A percentile compares a stretch with the other conserved stretches of the same genome.
Evolutionary conservation across 2,797 vertebrate genomes (phyloP).

Genomic region (Echeneis naucrates): DNA sequence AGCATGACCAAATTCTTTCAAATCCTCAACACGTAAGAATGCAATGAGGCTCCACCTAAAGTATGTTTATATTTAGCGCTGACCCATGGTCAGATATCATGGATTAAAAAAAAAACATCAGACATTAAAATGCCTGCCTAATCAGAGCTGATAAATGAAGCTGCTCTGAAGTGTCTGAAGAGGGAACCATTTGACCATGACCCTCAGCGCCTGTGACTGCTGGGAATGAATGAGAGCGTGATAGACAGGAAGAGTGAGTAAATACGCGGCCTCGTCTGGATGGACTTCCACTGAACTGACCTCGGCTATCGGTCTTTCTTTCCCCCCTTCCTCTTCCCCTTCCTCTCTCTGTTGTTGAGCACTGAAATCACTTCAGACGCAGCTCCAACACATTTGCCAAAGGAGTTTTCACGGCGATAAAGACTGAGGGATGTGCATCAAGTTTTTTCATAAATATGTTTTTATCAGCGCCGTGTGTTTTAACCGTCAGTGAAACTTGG

Average conservation of each 20-base stretch:
- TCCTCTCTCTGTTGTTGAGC: conserved; percentile 36
- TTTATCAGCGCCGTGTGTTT: neutral
- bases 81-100: conserved; percentile 47
- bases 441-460: neutral
- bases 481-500: neutral
- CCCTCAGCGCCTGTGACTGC: conserved; percentile 6
- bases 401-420: neutral
- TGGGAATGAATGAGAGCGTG: conserved; percentile 44
- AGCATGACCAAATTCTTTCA: conserved; percentile 46
- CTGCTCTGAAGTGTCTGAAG: conserved; percentile 32
- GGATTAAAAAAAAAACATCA: conserved; percentile 25
- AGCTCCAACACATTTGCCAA: conserved; percentile 1
- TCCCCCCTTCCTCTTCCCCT: conserved; percentile 23
- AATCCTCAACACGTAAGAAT: conserved; percentile 42
- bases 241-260: conserved; percentile 54
- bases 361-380: conserved; percentile 9
- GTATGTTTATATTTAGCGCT: conserved; percentile 63
- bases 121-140: conserved; percentile 65
- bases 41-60: conserved; percentile 56
- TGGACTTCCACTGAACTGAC: conserved; percentile 55
- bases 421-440: neutral
- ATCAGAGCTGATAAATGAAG: conserved; percentile 63
- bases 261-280: conserved; percentile 40
- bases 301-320: conserved; percentile 19
- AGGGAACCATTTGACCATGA: conserved; percentile 30